A percentile compares a stretch with the other conserved stretches of the same genome.
phyloP scores from a whole-genome alignment of 2,113 vertebrate genomes.

The Romanogobio albipinnatus region DNA sequence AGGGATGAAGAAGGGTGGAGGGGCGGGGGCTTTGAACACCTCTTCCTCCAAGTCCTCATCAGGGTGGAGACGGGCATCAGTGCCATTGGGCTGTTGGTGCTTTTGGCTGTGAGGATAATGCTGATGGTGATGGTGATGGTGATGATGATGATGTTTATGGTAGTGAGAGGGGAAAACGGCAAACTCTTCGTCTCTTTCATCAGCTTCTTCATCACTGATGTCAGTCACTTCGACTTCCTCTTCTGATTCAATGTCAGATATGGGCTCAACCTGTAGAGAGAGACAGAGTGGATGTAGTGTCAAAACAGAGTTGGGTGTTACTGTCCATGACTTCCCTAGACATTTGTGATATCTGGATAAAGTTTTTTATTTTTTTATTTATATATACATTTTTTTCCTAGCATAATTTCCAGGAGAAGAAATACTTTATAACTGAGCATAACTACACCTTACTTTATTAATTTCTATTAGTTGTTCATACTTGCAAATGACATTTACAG shows the following conservation, averaged over 20 bases:
- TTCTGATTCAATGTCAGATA: constrained; percentile 88
- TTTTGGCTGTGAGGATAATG: constrained; percentile 61
- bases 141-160: constrained; percentile 58
- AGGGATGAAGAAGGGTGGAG: constrained; percentile 69
- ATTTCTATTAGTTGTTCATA: background rate
- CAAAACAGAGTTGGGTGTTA: background rate
- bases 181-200: constrained; percentile 75
- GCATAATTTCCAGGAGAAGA: background rate
- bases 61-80: constrained; percentile 33
- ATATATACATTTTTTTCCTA: too few relatives aligned
- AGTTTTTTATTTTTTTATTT: too few relatives aligned
- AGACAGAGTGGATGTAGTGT: background rate
- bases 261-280: constrained; percentile 83
- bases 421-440: background rate
- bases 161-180: constrained; percentile 64
- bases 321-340: background rate
- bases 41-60: constrained; percentile 88
- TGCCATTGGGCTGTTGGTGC: constrained; percentile 54
- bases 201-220: constrained; percentile 85
- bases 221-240: constrained; percentile 90
- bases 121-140: constrained; percentile 42
- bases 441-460: background rate
- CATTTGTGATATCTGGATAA: background rate
- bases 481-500: background rate
- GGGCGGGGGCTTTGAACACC: constrained; percentile 88